A percentile compares a stretch with the other conserved stretches of the same genome.
phyloP scores from a whole-genome alignment of 1,140 invertebrate genomes.

The Anagrus nilaparvatae region DNA sequence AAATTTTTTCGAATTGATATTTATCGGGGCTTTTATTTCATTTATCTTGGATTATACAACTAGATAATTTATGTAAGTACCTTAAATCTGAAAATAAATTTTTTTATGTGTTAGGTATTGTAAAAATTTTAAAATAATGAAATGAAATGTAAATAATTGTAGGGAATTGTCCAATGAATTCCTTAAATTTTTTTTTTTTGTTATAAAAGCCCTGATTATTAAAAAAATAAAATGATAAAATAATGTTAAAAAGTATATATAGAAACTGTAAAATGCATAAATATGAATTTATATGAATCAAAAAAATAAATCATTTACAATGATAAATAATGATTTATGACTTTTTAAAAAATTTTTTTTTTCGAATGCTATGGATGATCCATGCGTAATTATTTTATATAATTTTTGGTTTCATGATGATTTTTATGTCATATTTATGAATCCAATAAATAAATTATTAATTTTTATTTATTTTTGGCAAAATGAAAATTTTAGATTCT shows the following conservation, averaged over 20 bases:
- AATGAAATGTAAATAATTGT: too few relatives aligned
- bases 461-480: too few relatives aligned
- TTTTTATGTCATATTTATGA: slow-evolving; percentile 13
- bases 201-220: slow-evolving; percentile 33
- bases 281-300: too few relatives aligned
- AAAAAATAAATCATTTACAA: too few relatives aligned
- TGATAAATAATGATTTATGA: slow-evolving; percentile 19
- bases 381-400: slow-evolving; percentile 6
- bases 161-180: too few relatives aligned
- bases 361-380: slow-evolving; percentile 5
- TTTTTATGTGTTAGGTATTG: too few relatives aligned
- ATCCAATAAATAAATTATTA: slow-evolving; percentile 12
- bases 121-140: too few relatives aligned
- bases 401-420: slow-evolving; percentile 11
- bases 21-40: neutral
- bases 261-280: slow-evolving; percentile 38
- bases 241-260: slow-evolving; percentile 12
- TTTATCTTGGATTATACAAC: too few relatives aligned
- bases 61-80: too few relatives aligned
- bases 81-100: too few relatives aligned
- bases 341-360: slow-evolving; percentile 1
- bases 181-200: slow-evolving; percentile 12
- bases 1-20: neutral
- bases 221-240: too few relatives aligned
- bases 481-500: too few relatives aligned